phyloP scores from a whole-genome alignment of 1,140 invertebrate species.

The Drosophila rufa region DNA sequence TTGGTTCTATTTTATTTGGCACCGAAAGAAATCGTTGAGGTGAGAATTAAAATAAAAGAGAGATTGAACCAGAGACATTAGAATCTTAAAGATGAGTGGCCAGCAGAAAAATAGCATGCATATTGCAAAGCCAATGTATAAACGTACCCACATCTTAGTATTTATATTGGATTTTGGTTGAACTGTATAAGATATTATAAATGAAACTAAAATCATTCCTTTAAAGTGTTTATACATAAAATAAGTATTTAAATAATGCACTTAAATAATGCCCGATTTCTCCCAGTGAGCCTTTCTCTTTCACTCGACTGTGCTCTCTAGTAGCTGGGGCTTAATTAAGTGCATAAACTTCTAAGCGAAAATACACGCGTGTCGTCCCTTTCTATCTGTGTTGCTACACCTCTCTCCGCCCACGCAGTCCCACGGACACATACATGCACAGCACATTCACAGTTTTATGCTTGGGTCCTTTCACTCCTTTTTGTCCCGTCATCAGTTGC shows the following conservation, averaged over 20 bases:
- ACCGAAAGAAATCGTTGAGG: not conserved
- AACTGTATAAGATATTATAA: too few relatives aligned
- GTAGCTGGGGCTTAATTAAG: conserved; percentile 66
- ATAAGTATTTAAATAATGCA: too few relatives aligned
- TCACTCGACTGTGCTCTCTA: conserved; percentile 19
- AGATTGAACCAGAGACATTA: too few relatives aligned
- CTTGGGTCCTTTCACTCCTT: conserved; percentile 27
- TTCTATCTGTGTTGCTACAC: conserved; percentile 12
- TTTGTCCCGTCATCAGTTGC: conserved; percentile 61
- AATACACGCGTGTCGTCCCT: conserved; percentile 46
- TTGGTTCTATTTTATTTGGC: conserved; percentile 7
- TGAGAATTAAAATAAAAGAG: not conserved
- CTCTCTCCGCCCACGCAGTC: conserved; percentile 19
- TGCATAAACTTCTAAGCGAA: conserved; percentile 73
- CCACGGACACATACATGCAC: conserved; percentile 10
- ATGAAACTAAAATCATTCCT: too few relatives aligned
- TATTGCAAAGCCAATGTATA: too few relatives aligned
- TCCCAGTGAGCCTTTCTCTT: conserved; percentile 12
- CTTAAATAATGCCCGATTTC: not conserved
- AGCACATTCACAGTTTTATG: conserved; percentile 26
- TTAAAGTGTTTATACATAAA: too few relatives aligned
- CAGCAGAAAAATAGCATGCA: too few relatives aligned
- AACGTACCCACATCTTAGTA: too few relatives aligned
- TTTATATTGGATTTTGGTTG: too few relatives aligned
- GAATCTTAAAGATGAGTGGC: too few relatives aligned